Percentiles rank a stretch among this genome's conserved stretches.
phyloP scores from a whole-genome alignment of 2,888 invertebrate genomes.

The Drosophila meridiana region DNA sequence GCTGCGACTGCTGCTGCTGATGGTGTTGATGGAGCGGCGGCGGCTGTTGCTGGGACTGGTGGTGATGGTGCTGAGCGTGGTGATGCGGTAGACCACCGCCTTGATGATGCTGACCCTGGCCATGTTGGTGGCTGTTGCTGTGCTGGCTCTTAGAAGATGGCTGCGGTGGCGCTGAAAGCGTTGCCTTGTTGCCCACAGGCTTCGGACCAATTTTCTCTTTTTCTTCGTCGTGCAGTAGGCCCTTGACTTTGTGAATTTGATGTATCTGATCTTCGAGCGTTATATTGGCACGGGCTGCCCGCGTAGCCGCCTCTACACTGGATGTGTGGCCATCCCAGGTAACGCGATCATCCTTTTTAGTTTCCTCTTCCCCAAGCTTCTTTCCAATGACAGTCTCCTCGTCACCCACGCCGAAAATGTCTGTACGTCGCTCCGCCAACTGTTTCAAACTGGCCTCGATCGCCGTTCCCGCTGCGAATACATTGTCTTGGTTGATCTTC shows the following conservation, averaged over 20 bases:
- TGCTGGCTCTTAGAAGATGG: slow-evolving; percentile 65
- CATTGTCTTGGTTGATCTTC: slow-evolving; percentile 94
- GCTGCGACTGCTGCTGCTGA: slow-evolving; percentile 59
- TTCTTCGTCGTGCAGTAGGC: slow-evolving; percentile 96
- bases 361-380: slow-evolving; percentile 96
- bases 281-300: slow-evolving; percentile 97
- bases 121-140: slow-evolving; percentile 33
- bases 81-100: slow-evolving; percentile 61
- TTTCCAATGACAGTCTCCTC: slow-evolving; percentile 99
- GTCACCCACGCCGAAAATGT: slow-evolving; percentile 99
- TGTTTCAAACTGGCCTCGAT: slow-evolving; percentile 98
- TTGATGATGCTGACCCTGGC: slow-evolving; percentile 66
- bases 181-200: slow-evolving; percentile 87
- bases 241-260: slow-evolving; percentile 98
- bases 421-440: slow-evolving; percentile 99
- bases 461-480: slow-evolving; percentile 89
- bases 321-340: slow-evolving; percentile 99
- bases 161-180: slow-evolving; percentile 83
- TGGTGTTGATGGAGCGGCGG: slow-evolving; percentile 58
- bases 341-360: slow-evolving; percentile 93
- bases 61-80: slow-evolving; percentile 69
- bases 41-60: slow-evolving; percentile 48
- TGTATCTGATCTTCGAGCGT: slow-evolving; percentile 98
- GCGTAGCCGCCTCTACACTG: slow-evolving; percentile 97
- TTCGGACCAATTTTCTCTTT: slow-evolving; percentile 98